phyloP scores from a whole-genome alignment of 1,140 invertebrate genomes.

The Calephelis virginiensis region DNA sequence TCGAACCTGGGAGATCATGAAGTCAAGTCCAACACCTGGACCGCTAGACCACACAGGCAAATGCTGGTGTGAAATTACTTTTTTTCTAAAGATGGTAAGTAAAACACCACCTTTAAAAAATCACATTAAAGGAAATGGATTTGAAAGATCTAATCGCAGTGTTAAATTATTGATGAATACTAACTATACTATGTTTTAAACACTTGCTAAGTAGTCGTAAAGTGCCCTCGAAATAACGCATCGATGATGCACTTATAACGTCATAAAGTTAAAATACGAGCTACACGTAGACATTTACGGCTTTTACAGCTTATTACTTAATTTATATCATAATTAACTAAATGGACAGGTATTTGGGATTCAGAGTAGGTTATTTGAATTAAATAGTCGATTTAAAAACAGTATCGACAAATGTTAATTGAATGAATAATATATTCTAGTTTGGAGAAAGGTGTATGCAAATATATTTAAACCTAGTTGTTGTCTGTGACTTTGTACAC shows the following conservation, averaged over 20 bases:
- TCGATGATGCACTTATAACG: conserved; percentile 55
- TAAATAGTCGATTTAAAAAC: conserved; percentile 1
- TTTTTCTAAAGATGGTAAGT: too few relatives aligned
- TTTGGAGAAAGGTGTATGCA: background rate
- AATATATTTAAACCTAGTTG: background rate
- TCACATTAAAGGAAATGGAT: too few relatives aligned
- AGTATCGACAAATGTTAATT: background rate
- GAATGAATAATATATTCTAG: background rate
- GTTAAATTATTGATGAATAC: background rate
- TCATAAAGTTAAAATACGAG: conserved; percentile 44
- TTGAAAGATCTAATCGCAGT: too few relatives aligned
- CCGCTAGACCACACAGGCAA: too few relatives aligned
- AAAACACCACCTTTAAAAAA: too few relatives aligned
- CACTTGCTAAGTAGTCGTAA: conserved; percentile 38
- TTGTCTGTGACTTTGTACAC: too few relatives aligned
- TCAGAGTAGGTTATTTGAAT: conserved; percentile 3
- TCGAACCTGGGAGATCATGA: too few relatives aligned
- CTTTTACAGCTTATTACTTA: conserved; percentile 39
- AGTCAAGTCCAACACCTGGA: too few relatives aligned
- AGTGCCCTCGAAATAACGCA: conserved; percentile 17
- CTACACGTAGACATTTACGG: conserved; percentile 46
- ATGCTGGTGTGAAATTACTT: too few relatives aligned
- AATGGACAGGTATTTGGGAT: conserved; percentile 6
- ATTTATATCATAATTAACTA: conserved; percentile 23
- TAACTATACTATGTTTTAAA: background rate